Conservation (phyloP, 1,140 invertebrate genomes). For the Ruditapes philippinarum region DNA sequence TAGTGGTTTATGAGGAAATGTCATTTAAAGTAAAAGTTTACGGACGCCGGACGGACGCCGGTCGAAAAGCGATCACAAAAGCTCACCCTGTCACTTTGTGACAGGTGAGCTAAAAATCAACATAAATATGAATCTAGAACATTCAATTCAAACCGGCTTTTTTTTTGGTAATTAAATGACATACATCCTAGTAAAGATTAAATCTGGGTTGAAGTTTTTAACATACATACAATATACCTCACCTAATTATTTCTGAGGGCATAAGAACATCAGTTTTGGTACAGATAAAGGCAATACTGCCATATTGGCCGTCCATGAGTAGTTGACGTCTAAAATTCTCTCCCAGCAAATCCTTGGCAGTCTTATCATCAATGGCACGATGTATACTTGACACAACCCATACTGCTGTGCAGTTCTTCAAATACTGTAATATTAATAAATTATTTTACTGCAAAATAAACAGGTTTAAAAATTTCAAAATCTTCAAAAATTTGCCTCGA, state of each 20-base stretch:
- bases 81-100: too few relatives aligned
- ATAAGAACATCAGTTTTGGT: slow-evolving; percentile 77
- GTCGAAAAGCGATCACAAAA: too few relatives aligned
- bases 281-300: slow-evolving; percentile 78
- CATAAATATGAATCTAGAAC: background rate
- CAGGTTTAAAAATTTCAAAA: too few relatives aligned
- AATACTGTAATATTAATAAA: too few relatives aligned
- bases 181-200: background rate
- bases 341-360: slow-evolving; percentile 76
- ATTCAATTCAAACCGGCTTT: background rate
- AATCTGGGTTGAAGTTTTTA: too few relatives aligned
- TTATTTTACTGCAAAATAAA: too few relatives aligned
- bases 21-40: too few relatives aligned
- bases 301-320: slow-evolving; percentile 80
- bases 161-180: background rate
- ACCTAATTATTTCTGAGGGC: slow-evolving; percentile 77
- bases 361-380: slow-evolving; percentile 76
- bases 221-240: too few relatives aligned
- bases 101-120: too few relatives aligned
- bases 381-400: slow-evolving; percentile 77
- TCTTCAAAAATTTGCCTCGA: too few relatives aligned
- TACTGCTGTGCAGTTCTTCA: slow-evolving; percentile 77
- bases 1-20: too few relatives aligned
- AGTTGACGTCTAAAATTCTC: slow-evolving; percentile 78
- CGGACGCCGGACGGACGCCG: too few relatives aligned